Base-by-base conservation (phyloP, 2,113 vertebrate genomes). In the Erythrolamprus reginae region DNA sequence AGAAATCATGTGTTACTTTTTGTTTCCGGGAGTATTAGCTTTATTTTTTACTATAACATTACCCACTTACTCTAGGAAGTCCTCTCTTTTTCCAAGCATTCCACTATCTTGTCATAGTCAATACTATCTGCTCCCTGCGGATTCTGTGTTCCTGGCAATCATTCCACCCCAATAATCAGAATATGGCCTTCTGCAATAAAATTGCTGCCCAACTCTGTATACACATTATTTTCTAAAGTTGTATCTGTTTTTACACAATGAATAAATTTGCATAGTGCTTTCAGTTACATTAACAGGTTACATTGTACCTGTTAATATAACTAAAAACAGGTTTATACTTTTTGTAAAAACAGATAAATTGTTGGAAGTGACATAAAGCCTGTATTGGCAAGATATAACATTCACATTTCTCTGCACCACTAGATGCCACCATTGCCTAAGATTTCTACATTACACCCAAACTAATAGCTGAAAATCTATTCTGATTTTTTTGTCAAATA, bases 11-110 rank as follows among this genome's bases (percentile, higher is more conserved):
- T 15, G n/a, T 9, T 42, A 5, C 26, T 12, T 3, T 51, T 15
- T 21, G 24, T 10, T 89, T 19, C 82, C 55, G 0, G 0, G 33
- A n/a, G 28, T 15, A 33, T 33, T 33, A 21, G 4, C 2, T 10
- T 17, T 24, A 52, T 5, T 38, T 56, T 7, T 47, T 28, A 24
- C 38, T 26, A n/a, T 21, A 21, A 48, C 10, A 24, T 48, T 17
- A 53, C 4, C 17, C 21, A 55, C 53, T 70, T 51, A 42, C 17
- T 55, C 45, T 26, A 45, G 53, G 28, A 51, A 61, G 47, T 51
- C 9, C 53, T 38, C 61, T 65, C 4, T 28, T 65, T n/a, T 50
- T 19, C 82, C 56, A 17, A 28, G 50, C 5, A 12, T 28, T 48
- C 10, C 82, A 61, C 10, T 33, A 12, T n/a, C 26, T 50, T 42